phyloP scores from a whole-genome alignment of 2,797 vertebrate species.

The Xyrichtys novacula region DNA sequence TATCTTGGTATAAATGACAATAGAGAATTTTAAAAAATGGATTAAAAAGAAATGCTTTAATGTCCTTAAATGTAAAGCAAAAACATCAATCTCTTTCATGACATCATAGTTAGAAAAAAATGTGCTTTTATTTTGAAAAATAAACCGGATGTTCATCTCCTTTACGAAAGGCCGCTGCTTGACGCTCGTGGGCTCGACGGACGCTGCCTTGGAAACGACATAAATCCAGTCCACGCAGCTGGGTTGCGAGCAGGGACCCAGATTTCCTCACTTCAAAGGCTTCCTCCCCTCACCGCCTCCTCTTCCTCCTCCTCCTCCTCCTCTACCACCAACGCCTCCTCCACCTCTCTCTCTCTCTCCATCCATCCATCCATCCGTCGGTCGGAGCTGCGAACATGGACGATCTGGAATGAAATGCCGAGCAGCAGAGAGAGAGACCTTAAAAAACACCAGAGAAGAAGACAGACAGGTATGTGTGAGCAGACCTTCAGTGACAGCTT shows the following conservation, averaged over 20 bases:
- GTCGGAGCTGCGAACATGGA: constrained; percentile 48
- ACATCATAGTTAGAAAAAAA: too few relatives aligned
- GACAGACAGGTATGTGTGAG: constrained; percentile 70
- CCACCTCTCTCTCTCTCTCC: constrained; percentile 24
- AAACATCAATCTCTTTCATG: too few relatives aligned
- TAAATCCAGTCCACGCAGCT: constrained; percentile 72
- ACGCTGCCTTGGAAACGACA: constrained; percentile 86
- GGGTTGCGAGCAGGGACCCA: constrained; percentile 68
- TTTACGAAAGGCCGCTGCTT: neutral
- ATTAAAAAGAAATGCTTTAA: too few relatives aligned
- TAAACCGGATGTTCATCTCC: fast-evolving
- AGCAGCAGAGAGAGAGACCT: constrained; percentile 9
- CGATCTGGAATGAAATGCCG: constrained; percentile 58
- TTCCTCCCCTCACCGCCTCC: constrained; percentile 41
- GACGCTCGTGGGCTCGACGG: constrained; percentile 43
- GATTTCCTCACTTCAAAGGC: constrained; percentile 77
- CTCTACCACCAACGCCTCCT: constrained; percentile 23
- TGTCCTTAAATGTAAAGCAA: too few relatives aligned
- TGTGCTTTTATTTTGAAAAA: constrained; percentile 62
- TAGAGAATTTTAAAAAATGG: too few relatives aligned
- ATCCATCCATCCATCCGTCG: constrained; percentile 25
- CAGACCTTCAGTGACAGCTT: constrained; percentile 39
- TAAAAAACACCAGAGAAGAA: constrained; percentile 12
- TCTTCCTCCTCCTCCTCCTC: constrained; percentile 28
- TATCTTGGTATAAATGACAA: too few relatives aligned